Conservation (phyloP, 92 coral and sea anemone species). For the Scolanthus callimorphus region DNA sequence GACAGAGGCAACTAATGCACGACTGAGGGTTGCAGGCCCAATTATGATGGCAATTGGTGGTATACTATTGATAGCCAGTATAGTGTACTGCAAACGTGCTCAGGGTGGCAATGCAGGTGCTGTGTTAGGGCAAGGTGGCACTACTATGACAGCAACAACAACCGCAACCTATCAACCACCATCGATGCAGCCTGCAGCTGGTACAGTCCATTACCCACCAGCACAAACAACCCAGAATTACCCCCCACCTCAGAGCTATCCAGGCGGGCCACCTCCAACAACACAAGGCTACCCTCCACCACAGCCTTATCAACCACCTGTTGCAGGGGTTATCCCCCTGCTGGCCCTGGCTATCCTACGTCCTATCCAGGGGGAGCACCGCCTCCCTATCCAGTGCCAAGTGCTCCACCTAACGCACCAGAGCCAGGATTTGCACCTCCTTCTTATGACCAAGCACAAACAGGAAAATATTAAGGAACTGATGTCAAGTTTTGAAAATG, state of each 20-base stretch:
- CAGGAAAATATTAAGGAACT: no score
- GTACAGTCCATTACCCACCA: slow-evolving; percentile 8
- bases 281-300: slow-evolving; percentile 12
- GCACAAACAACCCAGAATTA: slow-evolving; percentile 1
- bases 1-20: slow-evolving; percentile 32
- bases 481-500: no score
- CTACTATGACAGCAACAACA: not conserved
- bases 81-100: slow-evolving; percentile 5
- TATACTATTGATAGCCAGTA: slow-evolving; percentile 4
- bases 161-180: slow-evolving; percentile 2
- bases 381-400: no score
- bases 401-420: no score
- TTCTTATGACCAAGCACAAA: no score
- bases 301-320: not conserved
- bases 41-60: slow-evolving; percentile 39
- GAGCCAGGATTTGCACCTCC: no score
- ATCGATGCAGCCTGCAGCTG: not conserved
- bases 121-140: not conserved
- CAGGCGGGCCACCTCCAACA: slow-evolving; percentile 5
- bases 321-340: no score
- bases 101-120: slow-evolving; percentile 23
- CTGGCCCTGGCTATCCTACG: no score
- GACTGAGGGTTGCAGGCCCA: slow-evolving; percentile 58
- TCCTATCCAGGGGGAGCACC: no score
- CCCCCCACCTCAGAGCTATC: slow-evolving; percentile 10